Evolutionary conservation across 2,797 vertebrate species (phyloP), one percentile per base, ranked within the genome.

Genomic region (Amazonetta brasiliensis): DNA sequence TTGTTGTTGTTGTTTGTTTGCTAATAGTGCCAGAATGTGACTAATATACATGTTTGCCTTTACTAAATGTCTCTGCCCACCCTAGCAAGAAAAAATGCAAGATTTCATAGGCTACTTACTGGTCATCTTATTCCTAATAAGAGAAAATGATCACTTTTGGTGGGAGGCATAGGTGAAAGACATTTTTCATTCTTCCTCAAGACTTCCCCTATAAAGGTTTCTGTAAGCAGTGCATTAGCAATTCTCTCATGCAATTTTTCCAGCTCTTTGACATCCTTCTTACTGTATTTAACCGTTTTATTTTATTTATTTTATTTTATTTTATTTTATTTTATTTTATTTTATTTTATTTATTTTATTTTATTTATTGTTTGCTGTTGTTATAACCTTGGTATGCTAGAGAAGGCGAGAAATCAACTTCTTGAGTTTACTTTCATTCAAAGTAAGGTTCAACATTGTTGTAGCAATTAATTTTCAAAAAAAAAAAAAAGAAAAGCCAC

Each of bases 121-220:
- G 10, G 28, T 37, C 28, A 37, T 55, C 69, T 77, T 73, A 35
- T 43, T 77, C 18, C 35, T 56, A 37, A 28, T 44, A 54, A 64
- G 28, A 82, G 39, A 60, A 93, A 88, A 93, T 2, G 15, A 19
- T 4, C 5, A 37, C 13, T 91, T 77, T 10, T 10, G 13, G 11
- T 48, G 22, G 11, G 11, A 37, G 4, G 0, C 0, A 12, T 9
- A 5, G 4, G 35, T 4, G 68, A 5, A 48, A 71, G 5, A 9
- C 48, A 56, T 44, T 85, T 84, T 77, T 75, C 6, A 25, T 89
- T 64, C 13, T 72, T 94, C 69, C 18, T 11, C 9, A 63, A 81
- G 30, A 58, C 7, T 78, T 78, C 9, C 2, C 9, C 33, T 12
- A 13, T 52, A 39, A 82, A 72, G 18, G 19, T 50, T 7, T 75